phyloP scores from a whole-genome alignment of 1,140 invertebrate genomes.

The Nymphalis io region DNA sequence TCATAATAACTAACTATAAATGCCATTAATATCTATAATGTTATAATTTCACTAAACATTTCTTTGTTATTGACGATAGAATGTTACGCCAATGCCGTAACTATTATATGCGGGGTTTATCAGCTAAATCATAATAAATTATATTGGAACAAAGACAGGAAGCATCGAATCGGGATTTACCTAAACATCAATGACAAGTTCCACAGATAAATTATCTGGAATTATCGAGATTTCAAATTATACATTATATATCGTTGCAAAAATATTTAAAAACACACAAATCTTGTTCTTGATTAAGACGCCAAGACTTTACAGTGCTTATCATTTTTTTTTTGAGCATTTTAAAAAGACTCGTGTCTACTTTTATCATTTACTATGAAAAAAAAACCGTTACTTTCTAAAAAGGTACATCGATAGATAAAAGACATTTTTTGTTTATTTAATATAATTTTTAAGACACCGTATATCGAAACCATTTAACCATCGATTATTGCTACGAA shows the following conservation, averaged over 20 bases:
- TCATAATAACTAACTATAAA: constrained; percentile 80
- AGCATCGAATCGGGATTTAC: not conserved
- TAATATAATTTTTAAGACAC: not conserved
- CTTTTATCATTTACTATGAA: constrained; percentile 22
- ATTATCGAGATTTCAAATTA: too few species aligned
- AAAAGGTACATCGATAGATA: not conserved
- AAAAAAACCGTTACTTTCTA: not conserved
- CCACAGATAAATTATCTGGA: too few species aligned
- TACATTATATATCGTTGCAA: too few species aligned
- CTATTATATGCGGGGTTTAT: constrained; percentile 43
- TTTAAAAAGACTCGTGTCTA: constrained; percentile 18
- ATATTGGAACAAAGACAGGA: not conserved
- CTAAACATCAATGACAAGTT: not conserved
- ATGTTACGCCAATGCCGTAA: constrained; percentile 60
- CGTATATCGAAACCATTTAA: constrained; percentile 9
- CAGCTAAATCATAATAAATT: not conserved
- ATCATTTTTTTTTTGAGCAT: constrained; percentile 17
- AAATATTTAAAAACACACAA: too few species aligned
- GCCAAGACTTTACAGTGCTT: not conserved
- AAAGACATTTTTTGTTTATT: not conserved
- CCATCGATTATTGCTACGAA: constrained; percentile 21
- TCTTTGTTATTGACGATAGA: constrained; percentile 62
- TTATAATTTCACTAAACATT: constrained; percentile 74
- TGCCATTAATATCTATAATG: constrained; percentile 73
- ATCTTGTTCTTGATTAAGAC: not conserved